A percentile compares a stretch with the other conserved stretches of the same genome.
These are phyloP conservation scores for Acronicta alni DNA, from an alignment of 2,888 invertebrate genomes.

Conservation along the genomic window DNA sequence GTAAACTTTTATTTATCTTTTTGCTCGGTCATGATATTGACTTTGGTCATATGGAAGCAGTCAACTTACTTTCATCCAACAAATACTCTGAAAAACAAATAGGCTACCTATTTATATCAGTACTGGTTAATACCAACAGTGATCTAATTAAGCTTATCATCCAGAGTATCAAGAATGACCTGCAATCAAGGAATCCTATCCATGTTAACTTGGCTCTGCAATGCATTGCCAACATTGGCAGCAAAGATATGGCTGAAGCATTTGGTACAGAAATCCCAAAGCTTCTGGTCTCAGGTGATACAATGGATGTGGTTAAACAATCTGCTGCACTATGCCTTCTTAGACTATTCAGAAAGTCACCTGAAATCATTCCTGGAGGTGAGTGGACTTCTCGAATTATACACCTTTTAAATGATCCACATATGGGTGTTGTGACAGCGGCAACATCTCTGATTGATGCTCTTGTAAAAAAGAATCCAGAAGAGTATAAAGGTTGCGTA, in stretches of 20 bases:
- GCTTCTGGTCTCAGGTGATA: conserved; percentile 99
- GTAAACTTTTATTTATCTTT: conserved; percentile 99
- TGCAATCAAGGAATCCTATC: conserved; percentile 98
- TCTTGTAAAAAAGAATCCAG: conserved; percentile 99
- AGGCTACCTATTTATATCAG: conserved; percentile 99
- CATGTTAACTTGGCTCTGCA: conserved; percentile 99
- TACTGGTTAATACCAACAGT: conserved; percentile 99
- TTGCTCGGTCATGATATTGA: conserved; percentile 99
- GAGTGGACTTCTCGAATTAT: conserved; percentile 99
- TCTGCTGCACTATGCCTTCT: conserved; percentile 99
- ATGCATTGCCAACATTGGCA: conserved; percentile 99
- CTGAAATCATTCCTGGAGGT: conserved; percentile 98
- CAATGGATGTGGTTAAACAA: conserved; percentile 99
- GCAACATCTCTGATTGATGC: conserved; percentile 99
- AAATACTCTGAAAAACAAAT: conserved; percentile 99
- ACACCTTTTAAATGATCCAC: conserved; percentile 99
- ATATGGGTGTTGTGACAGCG: conserved; percentile 99
- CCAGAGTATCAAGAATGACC: conserved; percentile 99
- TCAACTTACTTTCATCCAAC: conserved; percentile 99
- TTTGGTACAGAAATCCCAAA: conserved; percentile 99
- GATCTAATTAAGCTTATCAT: conserved; percentile 99
- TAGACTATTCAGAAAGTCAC: conserved; percentile 97
- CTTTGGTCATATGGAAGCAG: conserved; percentile 99
- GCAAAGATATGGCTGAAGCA: conserved; percentile 99
- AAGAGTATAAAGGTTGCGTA: conserved; percentile 99